Base-by-base conservation (phyloP, 2,888 invertebrate species). In the Silvanus unidentatus region DNA sequence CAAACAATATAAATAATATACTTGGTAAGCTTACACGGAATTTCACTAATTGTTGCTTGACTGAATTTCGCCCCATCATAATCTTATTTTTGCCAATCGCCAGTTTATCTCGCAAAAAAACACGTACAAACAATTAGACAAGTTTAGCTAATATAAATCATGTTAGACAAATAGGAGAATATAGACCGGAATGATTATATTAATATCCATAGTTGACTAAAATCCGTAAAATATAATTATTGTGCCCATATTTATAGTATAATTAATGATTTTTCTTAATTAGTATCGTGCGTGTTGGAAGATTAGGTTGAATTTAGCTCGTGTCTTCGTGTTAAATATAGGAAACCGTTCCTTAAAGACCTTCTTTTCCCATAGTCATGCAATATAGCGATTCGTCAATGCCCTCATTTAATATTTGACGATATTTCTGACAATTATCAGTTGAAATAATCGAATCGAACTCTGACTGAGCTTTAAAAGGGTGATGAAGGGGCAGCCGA, bases 191-290 rank as follows among this genome's bases (percentile, higher is more conserved):
- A 12, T 32, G 32, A 32, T 32, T 8, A 32, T 8, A 32, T 32
- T n/a, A 32, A 12, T 32, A 8, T 32, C 13, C 4, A 32, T n/a
- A 32, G 13, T 32, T 32, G n/a, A 32, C 11, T n/a, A 32, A 57
- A 58, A 58, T 58, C 61, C 52, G 55, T 58, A 54, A 57, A 57
- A 57, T 53, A 59, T 60, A 63, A 65, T 65, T 64, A 62, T 63
- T 56, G 56, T 58, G 57, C 10, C n/a, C 13, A 32, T 63, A 63
- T 65, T 65, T 66, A 67, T 64, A 58, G 61, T 55, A 56, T 58
- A 64, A 66, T 66, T 67, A 68, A 68, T 65, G 67, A 69, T 68
- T 66, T 65, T 67, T 68, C 65, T 65, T 69, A 68, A 69, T 69
- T 69, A 67, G 66, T 60, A 59, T 59, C 64, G 68, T 68, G 69